phyloP scores from a whole-genome alignment of 2,113 vertebrate species.

The Mormyrus iriodes region DNA sequence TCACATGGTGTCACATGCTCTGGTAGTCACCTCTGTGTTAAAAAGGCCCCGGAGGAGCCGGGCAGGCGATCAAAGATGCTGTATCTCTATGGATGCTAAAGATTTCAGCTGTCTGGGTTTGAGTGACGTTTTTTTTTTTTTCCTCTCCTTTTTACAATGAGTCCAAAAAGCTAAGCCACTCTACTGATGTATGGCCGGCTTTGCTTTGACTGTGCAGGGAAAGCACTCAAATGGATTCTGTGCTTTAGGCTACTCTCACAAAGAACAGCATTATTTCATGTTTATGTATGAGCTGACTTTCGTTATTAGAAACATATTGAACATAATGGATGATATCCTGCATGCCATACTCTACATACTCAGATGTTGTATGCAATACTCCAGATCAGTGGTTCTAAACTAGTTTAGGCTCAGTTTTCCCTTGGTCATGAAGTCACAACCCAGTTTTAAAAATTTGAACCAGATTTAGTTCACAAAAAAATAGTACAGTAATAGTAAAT shows the following conservation, averaged over 20 bases:
- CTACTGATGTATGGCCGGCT: background rate
- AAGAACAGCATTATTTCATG: background rate
- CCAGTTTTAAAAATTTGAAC: background rate
- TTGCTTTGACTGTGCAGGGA: background rate
- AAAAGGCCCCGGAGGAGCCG: background rate
- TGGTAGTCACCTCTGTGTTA: background rate
- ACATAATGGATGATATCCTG: background rate
- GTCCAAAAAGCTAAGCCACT: background rate
- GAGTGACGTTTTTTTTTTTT: background rate
- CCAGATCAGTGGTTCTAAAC: background rate
- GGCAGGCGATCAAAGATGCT: background rate
- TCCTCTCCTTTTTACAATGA: background rate
- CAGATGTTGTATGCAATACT: background rate
- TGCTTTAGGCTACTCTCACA: background rate
- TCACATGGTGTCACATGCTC: constrained; percentile 2
- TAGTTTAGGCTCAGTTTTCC: background rate
- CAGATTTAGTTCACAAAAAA: background rate
- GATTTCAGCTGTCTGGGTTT: background rate
- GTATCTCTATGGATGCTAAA: background rate
- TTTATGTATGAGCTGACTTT: constrained; percentile 1
- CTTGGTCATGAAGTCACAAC: background rate
- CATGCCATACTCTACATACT: background rate
- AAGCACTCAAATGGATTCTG: background rate
- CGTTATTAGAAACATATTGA: background rate
- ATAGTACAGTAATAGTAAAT: background rate